These are phyloP conservation scores for Diabrotica balteata DNA, from an alignment of 2,888 invertebrate species.

Conservation along the genomic window DNA sequence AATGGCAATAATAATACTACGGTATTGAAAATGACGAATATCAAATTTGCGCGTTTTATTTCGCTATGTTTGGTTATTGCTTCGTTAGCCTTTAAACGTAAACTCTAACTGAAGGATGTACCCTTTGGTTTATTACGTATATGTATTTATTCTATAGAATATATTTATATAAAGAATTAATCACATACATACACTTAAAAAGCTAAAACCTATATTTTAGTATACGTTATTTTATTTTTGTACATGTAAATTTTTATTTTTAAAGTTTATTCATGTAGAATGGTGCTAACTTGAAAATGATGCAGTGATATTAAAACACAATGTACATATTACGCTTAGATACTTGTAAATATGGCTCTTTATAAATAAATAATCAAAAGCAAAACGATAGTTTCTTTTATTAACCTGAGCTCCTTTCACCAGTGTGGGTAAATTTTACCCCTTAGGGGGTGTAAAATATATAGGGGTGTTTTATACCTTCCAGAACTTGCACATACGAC, in stretches of 20 bases:
- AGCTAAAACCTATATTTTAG: constrained; percentile 25
- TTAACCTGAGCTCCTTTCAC: no score
- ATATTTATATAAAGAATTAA: constrained; percentile 21
- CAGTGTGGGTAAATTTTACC: no score
- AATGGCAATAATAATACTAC: constrained; percentile 9
- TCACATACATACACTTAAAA: constrained; percentile 20
- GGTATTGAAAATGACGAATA: background rate
- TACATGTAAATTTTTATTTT: constrained; percentile 25
- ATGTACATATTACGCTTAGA: constrained; percentile 27
- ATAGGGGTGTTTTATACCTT: no score
- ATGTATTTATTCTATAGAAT: constrained; percentile 24
- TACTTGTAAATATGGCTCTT: constrained; percentile 26
- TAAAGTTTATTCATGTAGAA: constrained; percentile 24
- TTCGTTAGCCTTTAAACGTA: background rate
- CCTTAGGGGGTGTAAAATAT: no score
- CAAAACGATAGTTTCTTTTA: constrained; percentile 10
- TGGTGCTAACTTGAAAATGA: constrained; percentile 26
- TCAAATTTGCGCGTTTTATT: background rate
- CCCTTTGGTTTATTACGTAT: constrained; percentile 2
- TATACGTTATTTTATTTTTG: constrained; percentile 25
- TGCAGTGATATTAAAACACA: constrained; percentile 30
- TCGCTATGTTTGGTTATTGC: background rate
- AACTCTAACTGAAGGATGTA: background rate
- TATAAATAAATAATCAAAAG: constrained; percentile 22
- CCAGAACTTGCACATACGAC: no score